Base-by-base conservation (phyloP, 1,140 invertebrate species). In the Brachionus calyciflorus region DNA sequence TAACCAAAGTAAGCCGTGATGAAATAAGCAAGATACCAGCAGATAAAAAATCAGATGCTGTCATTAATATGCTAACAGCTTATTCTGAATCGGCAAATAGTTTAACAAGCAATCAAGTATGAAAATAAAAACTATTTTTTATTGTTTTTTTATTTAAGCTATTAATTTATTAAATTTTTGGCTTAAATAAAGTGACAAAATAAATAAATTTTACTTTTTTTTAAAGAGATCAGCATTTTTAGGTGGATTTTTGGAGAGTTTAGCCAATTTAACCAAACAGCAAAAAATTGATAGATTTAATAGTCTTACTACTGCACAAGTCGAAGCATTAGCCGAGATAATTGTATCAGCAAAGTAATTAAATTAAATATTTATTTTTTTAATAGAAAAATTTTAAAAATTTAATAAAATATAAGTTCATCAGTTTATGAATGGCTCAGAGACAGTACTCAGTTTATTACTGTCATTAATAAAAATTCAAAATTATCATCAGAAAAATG, bases 221-320 rank as follows among this genome's bases (percentile, higher is more conserved):
- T n/a, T n/a, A n/a, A n/a, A 65, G 60, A 41, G 60, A 65, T 41
- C 60, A 65, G 40, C 60, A 21, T 41, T 65, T 41, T 37, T 60
- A 17, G 55, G 37, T 6, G 19, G 17, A 17, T 5, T 60, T 6
- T 21, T 60, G 14, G 17, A 60, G 37, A 37, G 30, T 37, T 60
- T 17, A 17, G 55, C 55, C 19, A n/a, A 19, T 33, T 9, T 17
- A 12, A 60, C 0, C 37, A 30, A 60, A 6, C 2, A 1, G 1
- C 12, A 60, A 33, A 37, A 33, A 33, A n/a, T n/a, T 2, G 17
- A 26, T 17, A n/a, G 17, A 0, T 60, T 60, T 37, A 30, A 60
- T 12, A 33, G 28, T 17, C 12, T 60, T 26, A 17, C 26, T n/a
- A 60, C 55, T 9, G 30, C 30, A 21, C 17, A 33, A 17, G 28